Evolutionary conservation across 2,113 vertebrate genomes (phyloP).

Genomic region (Pholis gunnellus): DNA sequence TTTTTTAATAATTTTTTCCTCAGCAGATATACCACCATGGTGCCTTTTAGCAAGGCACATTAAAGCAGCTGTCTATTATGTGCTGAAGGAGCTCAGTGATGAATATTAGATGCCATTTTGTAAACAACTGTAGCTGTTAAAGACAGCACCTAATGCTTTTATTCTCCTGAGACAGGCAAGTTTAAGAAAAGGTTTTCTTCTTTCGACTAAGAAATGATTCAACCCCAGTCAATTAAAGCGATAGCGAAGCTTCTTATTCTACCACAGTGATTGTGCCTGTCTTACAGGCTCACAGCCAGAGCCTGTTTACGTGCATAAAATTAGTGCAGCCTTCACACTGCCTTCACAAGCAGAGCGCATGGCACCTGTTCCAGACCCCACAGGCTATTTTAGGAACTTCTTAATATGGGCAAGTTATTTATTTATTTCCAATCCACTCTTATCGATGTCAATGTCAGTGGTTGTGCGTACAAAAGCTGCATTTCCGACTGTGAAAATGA

Average conservation of each 20-base stretch:
- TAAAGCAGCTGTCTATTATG: background rate
- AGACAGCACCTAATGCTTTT: background rate
- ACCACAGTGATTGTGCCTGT: background rate
- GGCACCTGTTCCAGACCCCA: slow-evolving; percentile 91
- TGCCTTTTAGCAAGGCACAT: background rate
- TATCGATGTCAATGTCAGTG: slow-evolving; percentile 59
- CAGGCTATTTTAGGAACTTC: slow-evolving; percentile 92
- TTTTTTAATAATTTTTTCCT: background rate
- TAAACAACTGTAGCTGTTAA: background rate
- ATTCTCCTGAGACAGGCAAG: background rate
- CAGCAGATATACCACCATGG: background rate
- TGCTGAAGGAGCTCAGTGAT: background rate
- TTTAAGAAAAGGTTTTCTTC: background rate
- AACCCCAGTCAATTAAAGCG: background rate
- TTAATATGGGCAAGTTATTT: slow-evolving; percentile 89
- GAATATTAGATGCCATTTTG: background rate
- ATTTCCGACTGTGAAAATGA: slow-evolving; percentile 17
- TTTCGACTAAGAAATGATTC: background rate
- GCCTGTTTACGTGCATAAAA: slow-evolving; percentile 85
- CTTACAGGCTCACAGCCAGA: slow-evolving; percentile 36
- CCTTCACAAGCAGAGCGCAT: slow-evolving; percentile 85
- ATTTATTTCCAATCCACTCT: slow-evolving; percentile 77
- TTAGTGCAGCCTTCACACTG: slow-evolving; percentile 83
- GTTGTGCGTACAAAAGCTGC: slow-evolving; percentile 31
- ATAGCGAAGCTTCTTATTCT: background rate